A percentile compares a stretch with the other conserved stretches of the same genome.
phyloP scores from a whole-genome alignment of 2,888 invertebrate genomes.

The Theretra japonica region DNA sequence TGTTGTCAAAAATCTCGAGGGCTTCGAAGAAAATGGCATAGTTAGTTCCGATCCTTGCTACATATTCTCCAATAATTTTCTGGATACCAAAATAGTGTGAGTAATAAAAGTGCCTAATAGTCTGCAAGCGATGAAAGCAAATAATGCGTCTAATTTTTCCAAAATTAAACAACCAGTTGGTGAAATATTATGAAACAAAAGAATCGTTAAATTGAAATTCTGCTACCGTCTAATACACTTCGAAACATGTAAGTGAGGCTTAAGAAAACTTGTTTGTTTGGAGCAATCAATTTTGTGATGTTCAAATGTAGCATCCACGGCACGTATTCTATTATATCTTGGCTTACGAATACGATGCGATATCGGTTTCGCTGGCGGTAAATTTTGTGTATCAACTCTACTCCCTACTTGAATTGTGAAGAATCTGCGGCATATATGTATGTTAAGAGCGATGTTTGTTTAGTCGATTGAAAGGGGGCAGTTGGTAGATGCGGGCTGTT shows the following conservation, averaged over 20 bases:
- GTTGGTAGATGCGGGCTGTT: too few relatives aligned
- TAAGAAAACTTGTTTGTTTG: constrained; percentile 44
- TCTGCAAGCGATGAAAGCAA: too few relatives aligned
- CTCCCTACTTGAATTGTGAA: not conserved
- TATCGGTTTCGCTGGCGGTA: constrained; percentile 39
- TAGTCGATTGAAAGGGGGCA: too few relatives aligned
- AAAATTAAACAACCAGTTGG: too few relatives aligned
- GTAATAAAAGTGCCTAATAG: too few relatives aligned
- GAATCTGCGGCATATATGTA: not conserved
- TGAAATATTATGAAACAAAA: too few relatives aligned
- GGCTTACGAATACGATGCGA: constrained; percentile 44
- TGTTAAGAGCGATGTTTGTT: not conserved
- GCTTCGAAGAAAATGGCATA: too few relatives aligned
- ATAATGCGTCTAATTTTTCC: too few relatives aligned
- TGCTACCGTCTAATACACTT: not conserved
- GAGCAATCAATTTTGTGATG: constrained; percentile 45
- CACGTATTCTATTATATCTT: constrained; percentile 47
- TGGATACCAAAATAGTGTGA: too few relatives aligned
- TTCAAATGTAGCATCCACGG: constrained; percentile 46
- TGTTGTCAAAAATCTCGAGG: too few relatives aligned
- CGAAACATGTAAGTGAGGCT: constrained; percentile 31
- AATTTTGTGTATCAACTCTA: constrained; percentile 23
- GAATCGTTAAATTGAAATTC: not conserved
- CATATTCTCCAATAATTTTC: too few relatives aligned
- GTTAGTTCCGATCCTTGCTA: too few relatives aligned